Percentiles rank a stretch among this genome's conserved stretches.
Evolutionary conservation across 2,113 vertebrate genomes (phyloP).

Genomic region (Microcebus lehilahytsara): DNA sequence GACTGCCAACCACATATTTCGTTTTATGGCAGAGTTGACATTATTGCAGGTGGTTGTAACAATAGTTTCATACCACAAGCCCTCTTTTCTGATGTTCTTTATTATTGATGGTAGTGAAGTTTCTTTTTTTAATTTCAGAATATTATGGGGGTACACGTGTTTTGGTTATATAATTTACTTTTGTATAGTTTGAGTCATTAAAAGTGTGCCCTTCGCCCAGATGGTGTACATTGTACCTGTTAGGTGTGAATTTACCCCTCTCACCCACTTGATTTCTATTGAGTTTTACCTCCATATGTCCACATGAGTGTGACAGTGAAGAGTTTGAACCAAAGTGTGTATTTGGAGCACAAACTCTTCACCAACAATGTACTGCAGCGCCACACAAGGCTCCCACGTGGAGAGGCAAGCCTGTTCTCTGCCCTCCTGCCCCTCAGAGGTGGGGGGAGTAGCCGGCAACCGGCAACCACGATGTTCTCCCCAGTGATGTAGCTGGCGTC

Average conservation of each 20-base stretch:
- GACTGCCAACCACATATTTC: neutral
- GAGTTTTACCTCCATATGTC: no score
- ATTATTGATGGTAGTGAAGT: neutral
- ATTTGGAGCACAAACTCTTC: neutral
- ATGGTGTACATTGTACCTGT: no score
- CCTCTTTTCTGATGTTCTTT: slow-evolving; percentile 24
- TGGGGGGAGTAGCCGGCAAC: neutral
- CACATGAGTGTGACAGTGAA: neutral
- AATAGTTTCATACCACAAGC: neutral
- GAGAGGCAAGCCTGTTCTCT: neutral
- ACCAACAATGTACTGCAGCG: neutral
- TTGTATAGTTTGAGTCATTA: no score
- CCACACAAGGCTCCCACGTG: neutral
- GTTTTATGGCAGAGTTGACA: neutral
- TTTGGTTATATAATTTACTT: no score
- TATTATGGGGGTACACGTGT: no score
- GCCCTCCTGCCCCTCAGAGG: neutral
- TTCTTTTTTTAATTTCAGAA: neutral
- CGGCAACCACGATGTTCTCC: neutral
- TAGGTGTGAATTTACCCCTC: no score
- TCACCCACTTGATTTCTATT: no score
- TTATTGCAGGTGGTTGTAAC: neutral
- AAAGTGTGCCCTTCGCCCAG: no score
- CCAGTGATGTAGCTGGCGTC: neutral
- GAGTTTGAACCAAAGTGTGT: neutral